Base-by-base conservation (phyloP, 2,113 vertebrate genomes). In the Microtus pennsylvanicus region DNA sequence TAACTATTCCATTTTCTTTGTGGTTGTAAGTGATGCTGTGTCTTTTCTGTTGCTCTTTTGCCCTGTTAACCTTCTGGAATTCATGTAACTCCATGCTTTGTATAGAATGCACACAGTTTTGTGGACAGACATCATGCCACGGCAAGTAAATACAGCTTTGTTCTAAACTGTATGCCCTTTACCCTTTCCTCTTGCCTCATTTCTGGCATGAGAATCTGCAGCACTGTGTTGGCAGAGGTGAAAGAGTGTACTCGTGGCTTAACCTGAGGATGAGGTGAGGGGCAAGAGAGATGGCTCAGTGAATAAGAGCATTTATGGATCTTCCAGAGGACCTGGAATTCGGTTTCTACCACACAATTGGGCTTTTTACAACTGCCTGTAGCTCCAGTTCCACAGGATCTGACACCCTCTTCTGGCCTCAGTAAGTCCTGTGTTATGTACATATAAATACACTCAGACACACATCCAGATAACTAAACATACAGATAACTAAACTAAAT, bases 1-100 rank as follows among this genome's bases (percentile, higher is more conserved):
- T 87, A 93, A 86, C 24, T 63, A 78, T 86, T 91, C 72, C 30
- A 47, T 93, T 92, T 94, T 88, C 52, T 72, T 80, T 93, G 77
- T 93, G 67, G 89, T 72, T 92, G 1, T 94, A 95, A 94, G 80
- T 89, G 65, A 4, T 8, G 28, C 6, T 28, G 7, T 47, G n/a
- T 65, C n/a, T 85, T 83, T 45, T 87, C 22, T 74, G 42, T 93
- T 87, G 67, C 75, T 38, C 47, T 93, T 87, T 9, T 93, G 65
- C 93, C 12, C 26, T 30, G 45, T 76, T 76, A 90, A 69, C 30
- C 42, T 87, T 86, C 50, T 65, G 88, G 30, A 87, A 65, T 21
- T 63, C n/a, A 83, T 26, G 72, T 70, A 95, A 42, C 72, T 92
- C 26, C n/a, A 47, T n/a, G 45, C 28, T 24, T 93, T 90, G 88